Percentiles rank a stretch among this genome's conserved stretches.
Evolutionary conservation across 2,113 vertebrate species (phyloP).

Genomic region (Triplophysa tibetana): DNA sequence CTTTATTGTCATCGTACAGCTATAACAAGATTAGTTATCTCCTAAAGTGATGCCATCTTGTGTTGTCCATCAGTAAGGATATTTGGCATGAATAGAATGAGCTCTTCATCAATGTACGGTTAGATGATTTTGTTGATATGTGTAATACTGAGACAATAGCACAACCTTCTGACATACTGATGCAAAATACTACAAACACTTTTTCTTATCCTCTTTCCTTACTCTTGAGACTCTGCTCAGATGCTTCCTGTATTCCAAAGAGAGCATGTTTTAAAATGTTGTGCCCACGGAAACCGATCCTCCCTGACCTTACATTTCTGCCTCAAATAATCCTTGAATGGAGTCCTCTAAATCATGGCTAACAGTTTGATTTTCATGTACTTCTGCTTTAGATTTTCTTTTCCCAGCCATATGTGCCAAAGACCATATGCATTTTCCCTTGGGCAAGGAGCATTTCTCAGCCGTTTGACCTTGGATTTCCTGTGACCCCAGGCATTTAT

Average conservation of each 20-base stretch:
- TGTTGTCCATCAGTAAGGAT: too few relatives aligned
- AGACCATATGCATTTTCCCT: background rate
- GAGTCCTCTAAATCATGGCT: background rate
- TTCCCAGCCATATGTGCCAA: background rate
- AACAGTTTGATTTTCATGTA: background rate
- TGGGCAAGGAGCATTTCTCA: background rate
- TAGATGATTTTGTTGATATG: background rate
- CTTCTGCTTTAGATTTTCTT: background rate
- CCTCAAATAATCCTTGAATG: background rate
- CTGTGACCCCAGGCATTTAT: background rate
- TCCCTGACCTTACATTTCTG: background rate
- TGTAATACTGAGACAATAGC: constrained; percentile 22
- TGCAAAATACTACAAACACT: constrained; percentile 11
- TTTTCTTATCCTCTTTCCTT: background rate
- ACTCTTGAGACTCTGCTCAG: background rate
- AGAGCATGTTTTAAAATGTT: background rate
- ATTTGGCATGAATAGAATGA: background rate
- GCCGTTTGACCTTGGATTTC: constrained; percentile 20
- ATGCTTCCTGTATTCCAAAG: background rate
- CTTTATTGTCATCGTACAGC: background rate
- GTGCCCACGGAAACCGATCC: background rate
- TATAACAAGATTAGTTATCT: too few relatives aligned
- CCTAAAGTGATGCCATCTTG: too few relatives aligned
- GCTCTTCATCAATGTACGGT: background rate
- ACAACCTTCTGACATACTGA: constrained; percentile 26